Percentiles rank a stretch among this genome's conserved stretches.
Evolutionary conservation across 1,140 invertebrate genomes (phyloP).

Genomic region (Pygmarrhopalites habei): DNA sequence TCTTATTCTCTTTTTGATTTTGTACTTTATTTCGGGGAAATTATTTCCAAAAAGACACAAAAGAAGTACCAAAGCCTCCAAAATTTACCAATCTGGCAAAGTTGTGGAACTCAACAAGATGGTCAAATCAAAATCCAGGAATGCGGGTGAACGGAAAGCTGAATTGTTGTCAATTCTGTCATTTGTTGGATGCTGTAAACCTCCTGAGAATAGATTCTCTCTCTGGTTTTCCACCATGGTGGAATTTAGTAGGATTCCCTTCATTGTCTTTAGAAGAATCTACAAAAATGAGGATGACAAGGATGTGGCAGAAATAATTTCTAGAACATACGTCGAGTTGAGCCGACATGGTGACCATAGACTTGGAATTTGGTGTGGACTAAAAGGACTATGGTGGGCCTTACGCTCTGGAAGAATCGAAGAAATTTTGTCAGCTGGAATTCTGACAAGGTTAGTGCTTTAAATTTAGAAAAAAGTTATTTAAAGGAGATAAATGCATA

Average conservation of each 20-base stretch:
- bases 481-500: no score
- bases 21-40: constrained; percentile 30
- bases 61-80: constrained; percentile 6
- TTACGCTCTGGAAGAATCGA: background rate
- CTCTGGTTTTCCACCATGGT: background rate
- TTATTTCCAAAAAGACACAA: constrained; percentile 18
- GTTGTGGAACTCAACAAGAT: constrained; percentile 2
- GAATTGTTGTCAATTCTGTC: constrained; percentile 9
- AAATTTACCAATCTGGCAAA: constrained; percentile 12
- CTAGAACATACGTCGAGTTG: constrained; percentile 8
- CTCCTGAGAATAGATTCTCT: constrained; percentile 7
- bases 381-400: constrained; percentile 11
- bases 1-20: constrained; percentile 24
- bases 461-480: no score
- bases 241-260: constrained; percentile 15
- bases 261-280: background rate
- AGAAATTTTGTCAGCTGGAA: background rate
- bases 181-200: background rate
- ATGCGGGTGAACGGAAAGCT: background rate
- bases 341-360: background rate
- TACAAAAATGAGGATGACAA: constrained; percentile 13
- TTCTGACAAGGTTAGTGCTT: background rate
- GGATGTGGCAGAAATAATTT: constrained; percentile 11
- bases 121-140: constrained; percentile 2
- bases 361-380: background rate